Base-by-base conservation (phyloP, 2,888 invertebrate species). In the Penaeus monodon region DNA sequence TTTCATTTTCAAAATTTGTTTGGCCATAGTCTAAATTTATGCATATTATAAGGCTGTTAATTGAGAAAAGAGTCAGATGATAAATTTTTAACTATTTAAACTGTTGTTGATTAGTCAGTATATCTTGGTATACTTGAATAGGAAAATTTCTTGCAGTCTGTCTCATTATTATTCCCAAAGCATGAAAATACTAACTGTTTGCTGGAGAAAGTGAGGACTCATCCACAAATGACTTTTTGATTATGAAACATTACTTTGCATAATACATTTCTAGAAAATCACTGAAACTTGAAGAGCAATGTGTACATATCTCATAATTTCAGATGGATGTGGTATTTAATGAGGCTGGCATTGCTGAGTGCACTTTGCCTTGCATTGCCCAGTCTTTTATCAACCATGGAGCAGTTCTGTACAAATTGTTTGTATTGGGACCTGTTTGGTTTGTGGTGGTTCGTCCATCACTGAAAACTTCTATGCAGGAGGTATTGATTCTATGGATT, bases 371-470 rank as follows among this genome's bases (percentile, higher is more conserved):
- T 0, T 97, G 97, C 92, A 96, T 98, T 17, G 96, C 96, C n/a
- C 97, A 97, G 93, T 95, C 95, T 88, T 97, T 97, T 92, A 94
- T 98, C 83, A 97, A 97, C 92, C 97, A 98, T 92, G 96, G 96
- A 93, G 97, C 97, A 68, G 94, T 96, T 88, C 93, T 98, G 84
- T 97, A 96, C 92, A 97, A 98, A 93, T 94, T 97, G 88, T 97
- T 95, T 92, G 94, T 96, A 90, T 94, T 97, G 88, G 97, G 97
- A 81, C 94, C 95, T 90, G 91, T 92, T 90, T 95, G 95, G 92
- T 95, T 95, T 92, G 94, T 96, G 88, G 95, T 95, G 85, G 95
- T 96, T 91, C 93, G 98, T 90, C 97, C 97, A 17, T 97, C 97
- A 84, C 93, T 98, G 68, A 97, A 96, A 97, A 97, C 92, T 96